Evolutionary conservation across 37 sponge, comb jelly and placozoan genomes (phyloP), one percentile per base, ranked within the genome.

Genomic region (Axinella damicornis): DNA sequence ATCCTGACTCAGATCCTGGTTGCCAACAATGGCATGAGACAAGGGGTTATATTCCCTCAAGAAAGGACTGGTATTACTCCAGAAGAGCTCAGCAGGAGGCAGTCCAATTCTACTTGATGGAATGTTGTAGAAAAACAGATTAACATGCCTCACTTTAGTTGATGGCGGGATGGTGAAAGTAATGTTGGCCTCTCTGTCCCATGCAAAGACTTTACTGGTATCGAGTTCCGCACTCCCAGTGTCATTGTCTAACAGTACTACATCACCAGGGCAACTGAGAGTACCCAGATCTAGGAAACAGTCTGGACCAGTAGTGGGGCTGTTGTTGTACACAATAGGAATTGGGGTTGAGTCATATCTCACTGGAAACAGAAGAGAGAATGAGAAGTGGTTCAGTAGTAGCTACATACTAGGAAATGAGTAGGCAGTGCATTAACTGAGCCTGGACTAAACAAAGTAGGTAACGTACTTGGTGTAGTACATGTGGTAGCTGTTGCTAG

Each of bases 51-150:
- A n/a, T 60, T 82, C 21, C 28, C 33, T 37, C 25, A 65, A n/a
- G 34, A n/a, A n/a, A n/a, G n/a, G n/a, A n/a, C n/a, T n/a, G n/a
- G 39, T 25, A 31, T 32, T 35, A 21, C 28, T 33, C 35, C 38
- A 69, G 58, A 14, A 38, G n/a, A 66, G 55, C 32, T 39, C 27
- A 13, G 79, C 32, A 28, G 55, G 28, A 64, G 89, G 84, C 19
- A 89, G 84, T 62, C 89, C 89, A 77, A 76, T 62, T 46, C 46
- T 9, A 28, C 46, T 46, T 46, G 46, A 46, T 21, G 89, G 84
- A 38, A 59, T 77, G 53, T 89, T 76, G 41, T 89, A 89, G 73
- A 83, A 89, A 69, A 60, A 89, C 22, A 89, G 32, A 60, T 83
- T 71, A 0, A 89, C 52, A 36, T 20, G 57, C 32, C 65, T 24